Percentiles rank a stretch among this genome's conserved stretches.
phyloP scores from a whole-genome alignment of 2,797 vertebrate genomes.

The Xerus rutilus region DNA sequence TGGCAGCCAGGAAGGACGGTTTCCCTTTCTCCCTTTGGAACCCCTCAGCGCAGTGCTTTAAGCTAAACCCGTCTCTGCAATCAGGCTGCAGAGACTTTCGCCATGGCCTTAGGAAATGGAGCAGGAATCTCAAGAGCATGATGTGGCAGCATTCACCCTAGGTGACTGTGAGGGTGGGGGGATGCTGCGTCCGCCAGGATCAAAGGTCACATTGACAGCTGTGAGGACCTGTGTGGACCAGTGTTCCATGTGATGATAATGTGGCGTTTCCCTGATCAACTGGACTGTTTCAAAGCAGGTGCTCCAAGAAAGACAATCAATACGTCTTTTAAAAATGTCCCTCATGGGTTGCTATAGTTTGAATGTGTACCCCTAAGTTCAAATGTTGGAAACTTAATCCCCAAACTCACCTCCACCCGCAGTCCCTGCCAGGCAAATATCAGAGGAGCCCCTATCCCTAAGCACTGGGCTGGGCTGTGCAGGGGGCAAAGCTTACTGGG shows the following conservation, averaged over 20 bases:
- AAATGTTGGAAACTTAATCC: neutral
- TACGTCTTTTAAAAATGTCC: too few relatives aligned
- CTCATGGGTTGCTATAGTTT: neutral
- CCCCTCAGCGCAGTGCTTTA: neutral
- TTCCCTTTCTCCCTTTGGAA: neutral
- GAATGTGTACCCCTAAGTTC: neutral
- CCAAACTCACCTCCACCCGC: too few relatives aligned
- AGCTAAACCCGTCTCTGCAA: neutral
- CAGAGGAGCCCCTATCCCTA: too few relatives aligned
- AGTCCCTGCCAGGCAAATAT: neutral
- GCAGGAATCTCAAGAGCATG: neutral
- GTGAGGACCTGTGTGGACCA: rapidly evolving
- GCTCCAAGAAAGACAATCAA: neutral
- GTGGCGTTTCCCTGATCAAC: neutral
- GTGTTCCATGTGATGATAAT: neutral
- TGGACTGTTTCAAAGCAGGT: neutral
- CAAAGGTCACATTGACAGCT: neutral
- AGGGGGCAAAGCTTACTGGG: rapidly evolving
- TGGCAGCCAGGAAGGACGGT: neutral
- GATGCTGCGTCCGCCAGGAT: rapidly evolving
- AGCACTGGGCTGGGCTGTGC: too few relatives aligned
- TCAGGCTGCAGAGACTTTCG: neutral
- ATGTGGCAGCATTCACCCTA: too few relatives aligned
- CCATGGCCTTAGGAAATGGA: neutral
- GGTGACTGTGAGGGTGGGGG: rapidly evolving